Evolutionary conservation across 1,140 invertebrate species (phyloP).

Genomic region (Pristionchus pacificus): DNA sequence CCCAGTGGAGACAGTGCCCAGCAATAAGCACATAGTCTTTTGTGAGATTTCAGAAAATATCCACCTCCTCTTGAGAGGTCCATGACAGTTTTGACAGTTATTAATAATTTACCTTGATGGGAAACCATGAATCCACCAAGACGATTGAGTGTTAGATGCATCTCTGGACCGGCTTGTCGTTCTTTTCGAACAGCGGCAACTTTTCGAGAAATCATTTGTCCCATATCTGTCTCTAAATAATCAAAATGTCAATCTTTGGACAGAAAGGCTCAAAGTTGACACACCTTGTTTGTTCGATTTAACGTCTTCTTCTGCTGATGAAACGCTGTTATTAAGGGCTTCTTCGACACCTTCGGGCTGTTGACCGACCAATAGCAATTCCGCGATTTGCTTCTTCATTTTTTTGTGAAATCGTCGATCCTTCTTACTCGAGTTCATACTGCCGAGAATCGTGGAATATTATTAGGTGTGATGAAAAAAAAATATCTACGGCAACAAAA

Average conservation of each 20-base stretch:
- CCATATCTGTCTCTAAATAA: background rate
- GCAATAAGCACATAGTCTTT: too few species aligned
- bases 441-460: background rate
- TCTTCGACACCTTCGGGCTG: background rate
- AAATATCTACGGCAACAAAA: background rate
- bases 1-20: too few species aligned
- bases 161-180: slow-evolving; percentile 4
- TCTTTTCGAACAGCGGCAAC: background rate
- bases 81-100: background rate
- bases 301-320: background rate
- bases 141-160: background rate
- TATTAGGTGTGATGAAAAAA: background rate
- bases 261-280: background rate
- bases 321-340: background rate
- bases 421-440: background rate
- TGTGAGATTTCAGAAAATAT: too few species aligned
- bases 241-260: background rate
- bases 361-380: background rate
- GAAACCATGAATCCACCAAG: slow-evolving; percentile 1
- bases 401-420: background rate
- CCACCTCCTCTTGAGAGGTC: too few species aligned
- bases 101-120: slow-evolving; percentile 3
- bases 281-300: background rate
- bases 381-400: background rate
- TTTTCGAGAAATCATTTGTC: slow-evolving; percentile 7